These are phyloP conservation scores for Platichthys flesus DNA, from an alignment of 2,113 vertebrate species.

Conservation along the genomic window DNA sequence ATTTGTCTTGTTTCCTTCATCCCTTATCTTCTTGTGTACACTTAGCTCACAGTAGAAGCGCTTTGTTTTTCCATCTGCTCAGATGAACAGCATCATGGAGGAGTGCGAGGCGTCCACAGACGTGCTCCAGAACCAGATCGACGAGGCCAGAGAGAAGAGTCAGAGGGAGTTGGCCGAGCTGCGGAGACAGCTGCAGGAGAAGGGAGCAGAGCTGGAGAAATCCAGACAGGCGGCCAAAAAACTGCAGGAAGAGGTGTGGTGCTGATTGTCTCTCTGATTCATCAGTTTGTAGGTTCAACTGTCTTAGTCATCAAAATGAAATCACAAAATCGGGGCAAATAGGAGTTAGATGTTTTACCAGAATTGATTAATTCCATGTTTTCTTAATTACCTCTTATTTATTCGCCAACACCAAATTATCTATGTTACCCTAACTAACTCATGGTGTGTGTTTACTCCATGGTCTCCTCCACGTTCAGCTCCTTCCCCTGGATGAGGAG, in stretches of 20 bases:
- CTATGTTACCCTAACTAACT: conserved; percentile 24
- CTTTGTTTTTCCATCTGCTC: conserved; percentile 42
- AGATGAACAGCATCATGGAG: conserved; percentile 89
- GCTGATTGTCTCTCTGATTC: conserved; percentile 43
- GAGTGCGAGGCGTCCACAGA: conserved; percentile 86
- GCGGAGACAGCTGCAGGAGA: conserved; percentile 90
- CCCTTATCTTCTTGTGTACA: not conserved
- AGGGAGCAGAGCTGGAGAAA: conserved; percentile 88
- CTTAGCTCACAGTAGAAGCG: conserved; percentile 12
- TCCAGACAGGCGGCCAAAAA: conserved; percentile 80
- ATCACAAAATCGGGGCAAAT: no score
- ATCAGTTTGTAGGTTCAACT: conserved; percentile 9
- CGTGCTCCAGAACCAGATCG: conserved; percentile 90
- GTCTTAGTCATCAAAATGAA: conserved; percentile 13
- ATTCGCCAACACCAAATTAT: not conserved
- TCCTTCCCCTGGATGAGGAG: conserved; percentile 89
- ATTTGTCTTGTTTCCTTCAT: not conserved
- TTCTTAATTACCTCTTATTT: no score
- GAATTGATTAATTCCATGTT: no score
- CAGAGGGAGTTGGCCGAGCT: conserved; percentile 86
- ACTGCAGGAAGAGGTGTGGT: conserved; percentile 91
- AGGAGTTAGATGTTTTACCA: not conserved
- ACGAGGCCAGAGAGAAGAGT: conserved; percentile 89
- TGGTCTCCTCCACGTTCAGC: conserved; percentile 76
- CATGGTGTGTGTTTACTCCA: conserved; percentile 28